Conservation (phyloP, 2,113 vertebrate species). For the Cyphomyrus plagiostoma region DNA sequence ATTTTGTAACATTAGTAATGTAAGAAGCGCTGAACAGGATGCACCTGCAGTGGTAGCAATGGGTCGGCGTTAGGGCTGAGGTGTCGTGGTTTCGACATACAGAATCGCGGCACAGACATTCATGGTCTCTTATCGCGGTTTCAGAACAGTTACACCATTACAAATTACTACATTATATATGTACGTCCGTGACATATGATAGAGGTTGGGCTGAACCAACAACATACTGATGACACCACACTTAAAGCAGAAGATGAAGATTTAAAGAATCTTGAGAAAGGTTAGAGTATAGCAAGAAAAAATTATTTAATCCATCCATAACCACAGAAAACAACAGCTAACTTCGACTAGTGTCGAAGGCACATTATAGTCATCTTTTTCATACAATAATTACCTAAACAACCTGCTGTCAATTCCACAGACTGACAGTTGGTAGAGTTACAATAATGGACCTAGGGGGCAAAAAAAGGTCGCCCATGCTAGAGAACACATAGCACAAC, state of each 20-base stretch:
- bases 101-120: neutral
- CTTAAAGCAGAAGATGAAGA: neutral
- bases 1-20: neutral
- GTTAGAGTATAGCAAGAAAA: neutral
- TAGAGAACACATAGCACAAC: neutral
- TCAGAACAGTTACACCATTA: neutral
- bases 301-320: neutral
- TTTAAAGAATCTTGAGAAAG: neutral
- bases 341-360: neutral
- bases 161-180: neutral
- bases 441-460: too few relatives aligned
- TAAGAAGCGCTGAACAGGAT: neutral
- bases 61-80: neutral
- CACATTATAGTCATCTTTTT: neutral
- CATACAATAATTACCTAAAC: neutral
- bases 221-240: neutral
- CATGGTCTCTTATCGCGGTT: neutral
- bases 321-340: neutral
- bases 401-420: neutral
- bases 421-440: neutral
- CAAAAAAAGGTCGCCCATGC: neutral
- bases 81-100: neutral
- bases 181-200: neutral
- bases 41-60: neutral
- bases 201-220: neutral